phyloP scores from a whole-genome alignment of 2,888 invertebrate species.

The Blastobasis lacticolella region DNA sequence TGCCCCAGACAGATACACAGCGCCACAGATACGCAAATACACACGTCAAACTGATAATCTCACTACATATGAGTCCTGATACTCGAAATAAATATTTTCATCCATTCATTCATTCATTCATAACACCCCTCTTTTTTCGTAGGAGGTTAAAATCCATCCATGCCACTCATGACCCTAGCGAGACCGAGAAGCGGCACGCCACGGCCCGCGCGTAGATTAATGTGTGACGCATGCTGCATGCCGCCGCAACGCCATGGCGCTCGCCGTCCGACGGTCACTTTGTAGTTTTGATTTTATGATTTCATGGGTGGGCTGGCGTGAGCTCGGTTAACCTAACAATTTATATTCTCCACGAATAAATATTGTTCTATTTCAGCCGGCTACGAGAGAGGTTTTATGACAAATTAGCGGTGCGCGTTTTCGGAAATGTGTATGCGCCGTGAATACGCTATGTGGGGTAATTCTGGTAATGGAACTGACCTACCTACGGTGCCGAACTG shows the following conservation, averaged over 20 bases:
- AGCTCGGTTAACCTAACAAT: slow-evolving; percentile 27
- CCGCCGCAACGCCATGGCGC: slow-evolving; percentile 13
- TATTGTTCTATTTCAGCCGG: slow-evolving; percentile 13
- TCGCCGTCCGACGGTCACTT: slow-evolving; percentile 5
- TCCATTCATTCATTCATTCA: too few relatives aligned
- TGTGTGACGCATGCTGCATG: slow-evolving; percentile 43
- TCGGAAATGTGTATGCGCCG: neutral
- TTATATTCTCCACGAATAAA: slow-evolving; percentile 24
- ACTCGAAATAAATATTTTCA: too few relatives aligned
- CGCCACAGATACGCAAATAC: too few relatives aligned
- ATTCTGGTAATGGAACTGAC: neutral
- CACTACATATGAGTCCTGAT: too few relatives aligned
- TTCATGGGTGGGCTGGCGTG: slow-evolving; percentile 19
- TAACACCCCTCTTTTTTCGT: too few relatives aligned
- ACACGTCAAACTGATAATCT: too few relatives aligned
- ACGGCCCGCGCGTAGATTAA: slow-evolving; percentile 45
- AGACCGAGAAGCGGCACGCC: slow-evolving; percentile 3
- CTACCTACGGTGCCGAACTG: too few relatives aligned
- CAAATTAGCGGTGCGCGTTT: neutral
- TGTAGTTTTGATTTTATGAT: slow-evolving; percentile 31
- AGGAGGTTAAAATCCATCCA: too few relatives aligned
- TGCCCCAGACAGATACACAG: too few relatives aligned
- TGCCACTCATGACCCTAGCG: too few relatives aligned
- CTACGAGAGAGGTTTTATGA: neutral
- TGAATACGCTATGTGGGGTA: neutral